Base-by-base conservation (phyloP, 2,888 invertebrate species). In the Drosophila setosimentum region DNA sequence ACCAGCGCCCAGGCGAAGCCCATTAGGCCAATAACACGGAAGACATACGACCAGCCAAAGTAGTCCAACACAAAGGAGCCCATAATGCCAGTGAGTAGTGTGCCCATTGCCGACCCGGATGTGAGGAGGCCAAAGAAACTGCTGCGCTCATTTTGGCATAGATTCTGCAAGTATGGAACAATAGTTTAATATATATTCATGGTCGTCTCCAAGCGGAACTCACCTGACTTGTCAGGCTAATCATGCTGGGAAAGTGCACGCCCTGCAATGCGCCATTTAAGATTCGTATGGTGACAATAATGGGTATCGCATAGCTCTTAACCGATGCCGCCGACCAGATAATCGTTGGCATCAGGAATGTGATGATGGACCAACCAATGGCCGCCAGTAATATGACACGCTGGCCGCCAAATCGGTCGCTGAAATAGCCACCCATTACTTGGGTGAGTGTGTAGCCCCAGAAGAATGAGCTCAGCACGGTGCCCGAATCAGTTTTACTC, bases 361-460 rank as follows among this genome's bases (percentile, higher is more conserved):
- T 94, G 10, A 94, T 92, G 3, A 93, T 67, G 0, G 94, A 94
- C 95, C 95, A 95, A 48, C 95, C 94, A 7, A 95, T 87, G 3
- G 95, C 95, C 18, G 95, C 94, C 51, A 94, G 93, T 53, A 94
- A 94, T 76, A 96, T 94, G 18, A 96, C 95, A 68, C 94, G 94
- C 83, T 96, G 95, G 0, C 96, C 96, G 37, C 96, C 96, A 65
- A 95, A 94, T 59, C 94, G 93, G 89, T 95, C 95, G 75, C 95
- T 95, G 35, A 94, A 92, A 80, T 94, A 94, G 33, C 95, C 95
- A 54, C 95, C 94, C 57, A 94, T 91, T 24, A 94, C 93, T 91
- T 95, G 95, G 0, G 96, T 96, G 73, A 96, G 91, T 0, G 95
- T 95, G 86, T 96, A 96, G 55, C 96, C 96, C 96, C 96, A 96